phyloP scores from a whole-genome alignment of 2,113 vertebrate species.

The Isurus oxyrinchus region DNA sequence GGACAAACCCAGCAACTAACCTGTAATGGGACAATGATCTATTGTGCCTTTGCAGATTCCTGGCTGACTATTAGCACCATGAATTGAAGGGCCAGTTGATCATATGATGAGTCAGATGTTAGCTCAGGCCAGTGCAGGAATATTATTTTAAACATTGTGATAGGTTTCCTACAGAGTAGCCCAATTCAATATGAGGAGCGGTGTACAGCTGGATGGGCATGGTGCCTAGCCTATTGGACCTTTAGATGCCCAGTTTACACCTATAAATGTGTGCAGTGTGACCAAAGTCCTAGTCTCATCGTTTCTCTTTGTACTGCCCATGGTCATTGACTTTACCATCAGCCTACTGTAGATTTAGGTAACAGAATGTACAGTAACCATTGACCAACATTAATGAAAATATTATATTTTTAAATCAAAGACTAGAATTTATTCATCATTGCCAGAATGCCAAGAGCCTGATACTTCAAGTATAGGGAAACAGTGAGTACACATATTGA shows the following conservation, averaged over 20 bases:
- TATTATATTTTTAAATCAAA: too few species aligned
- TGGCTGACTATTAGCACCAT: too few species aligned
- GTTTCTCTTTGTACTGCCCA: background rate
- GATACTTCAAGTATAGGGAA: background rate
- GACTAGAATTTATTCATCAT: background rate
- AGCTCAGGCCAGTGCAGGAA: too few species aligned
- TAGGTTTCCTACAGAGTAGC: too few species aligned
- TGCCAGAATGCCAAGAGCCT: background rate
- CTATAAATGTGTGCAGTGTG: background rate
- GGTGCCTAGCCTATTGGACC: background rate
- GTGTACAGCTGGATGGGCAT: background rate
- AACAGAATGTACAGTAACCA: background rate
- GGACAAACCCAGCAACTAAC: too few species aligned
- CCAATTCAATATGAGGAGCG: background rate
- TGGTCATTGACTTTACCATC: background rate
- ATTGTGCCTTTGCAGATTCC: too few species aligned
- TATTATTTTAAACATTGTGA: too few species aligned
- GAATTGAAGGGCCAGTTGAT: too few species aligned
- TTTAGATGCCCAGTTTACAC: background rate
- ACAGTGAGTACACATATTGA: background rate
- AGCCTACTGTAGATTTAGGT: background rate
- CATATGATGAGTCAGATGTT: too few species aligned
- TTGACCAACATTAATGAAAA: background rate
- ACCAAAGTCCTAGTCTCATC: background rate
- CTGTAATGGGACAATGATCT: too few species aligned